Conservation (phyloP, 1,140 invertebrate genomes). For the Diprion similis region DNA sequence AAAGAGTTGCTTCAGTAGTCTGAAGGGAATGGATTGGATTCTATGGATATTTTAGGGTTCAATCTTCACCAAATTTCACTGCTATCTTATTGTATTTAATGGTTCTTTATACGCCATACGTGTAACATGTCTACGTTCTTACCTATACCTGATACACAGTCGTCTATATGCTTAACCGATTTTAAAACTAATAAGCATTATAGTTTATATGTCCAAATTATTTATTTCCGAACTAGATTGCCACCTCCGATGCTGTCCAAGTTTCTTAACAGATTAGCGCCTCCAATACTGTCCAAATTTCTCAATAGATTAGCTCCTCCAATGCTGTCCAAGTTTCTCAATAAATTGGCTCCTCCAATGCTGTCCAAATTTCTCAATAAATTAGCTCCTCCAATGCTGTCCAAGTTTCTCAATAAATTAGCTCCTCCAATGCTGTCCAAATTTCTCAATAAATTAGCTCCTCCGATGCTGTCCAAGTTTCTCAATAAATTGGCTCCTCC, state of each 20-base stretch:
- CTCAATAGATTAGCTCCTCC: conserved; percentile 56
- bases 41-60: no score
- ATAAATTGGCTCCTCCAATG: conserved; percentile 53
- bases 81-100: no score
- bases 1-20: no score
- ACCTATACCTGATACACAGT: no score
- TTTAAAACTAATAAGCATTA: no score
- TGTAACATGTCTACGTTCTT: no score
- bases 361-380: conserved; percentile 47
- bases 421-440: conserved; percentile 50
- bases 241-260: conserved; percentile 55
- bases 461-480: conserved; percentile 54
- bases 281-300: conserved; percentile 58
- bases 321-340: conserved; percentile 46
- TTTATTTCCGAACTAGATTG: conserved; percentile 44
- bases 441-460: conserved; percentile 42
- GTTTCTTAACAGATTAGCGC: conserved; percentile 53
- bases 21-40: no score
- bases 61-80: no score
- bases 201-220: not conserved
- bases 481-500: conserved; percentile 53
- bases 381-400: conserved; percentile 44
- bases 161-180: no score
- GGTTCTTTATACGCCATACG: no score
- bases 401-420: conserved; percentile 49